phyloP scores from a whole-genome alignment of 2,113 vertebrate genomes.

The Promerops cafer region DNA sequence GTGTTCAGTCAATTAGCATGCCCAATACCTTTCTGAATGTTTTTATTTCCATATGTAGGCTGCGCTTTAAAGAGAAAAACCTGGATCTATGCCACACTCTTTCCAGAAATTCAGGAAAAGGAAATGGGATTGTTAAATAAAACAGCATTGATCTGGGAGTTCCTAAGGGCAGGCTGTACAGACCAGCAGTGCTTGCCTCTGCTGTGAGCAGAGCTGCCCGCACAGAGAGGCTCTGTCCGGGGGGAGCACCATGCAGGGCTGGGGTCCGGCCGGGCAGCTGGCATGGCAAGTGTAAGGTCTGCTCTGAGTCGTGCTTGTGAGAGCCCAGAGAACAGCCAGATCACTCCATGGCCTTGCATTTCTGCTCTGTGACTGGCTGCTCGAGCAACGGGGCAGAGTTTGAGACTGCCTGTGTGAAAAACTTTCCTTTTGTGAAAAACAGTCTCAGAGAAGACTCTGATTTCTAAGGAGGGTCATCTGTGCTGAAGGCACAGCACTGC shows the following conservation, averaged over 20 bases:
- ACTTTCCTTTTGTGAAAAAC: not conserved
- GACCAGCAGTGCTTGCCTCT: accelerated
- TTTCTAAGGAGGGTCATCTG: not conserved
- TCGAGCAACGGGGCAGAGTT: accelerated
- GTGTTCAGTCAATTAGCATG: not conserved
- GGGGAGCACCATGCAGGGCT: not conserved
- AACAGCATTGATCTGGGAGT: not conserved
- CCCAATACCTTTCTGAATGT: not conserved
- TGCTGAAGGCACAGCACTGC: not conserved
- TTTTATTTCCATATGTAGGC: not conserved
- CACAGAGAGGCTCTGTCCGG: not conserved
- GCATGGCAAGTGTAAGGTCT: not conserved
- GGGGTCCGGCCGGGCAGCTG: not conserved
- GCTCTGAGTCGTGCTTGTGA: not conserved
- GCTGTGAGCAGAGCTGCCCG: accelerated
- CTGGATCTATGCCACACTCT: not conserved
- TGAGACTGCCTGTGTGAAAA: not conserved
- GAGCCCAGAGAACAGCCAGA: not conserved
- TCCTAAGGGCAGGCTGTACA: not conserved
- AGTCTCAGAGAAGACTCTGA: not conserved
- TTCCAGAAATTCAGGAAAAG: conserved; percentile 48
- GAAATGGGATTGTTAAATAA: conserved; percentile 41
- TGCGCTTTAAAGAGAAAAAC: not conserved
- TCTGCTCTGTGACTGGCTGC: not conserved
- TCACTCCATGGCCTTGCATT: accelerated